Evolutionary conservation across 2,797 vertebrate species (phyloP).

Genomic region (Ciconia nigra): DNA sequence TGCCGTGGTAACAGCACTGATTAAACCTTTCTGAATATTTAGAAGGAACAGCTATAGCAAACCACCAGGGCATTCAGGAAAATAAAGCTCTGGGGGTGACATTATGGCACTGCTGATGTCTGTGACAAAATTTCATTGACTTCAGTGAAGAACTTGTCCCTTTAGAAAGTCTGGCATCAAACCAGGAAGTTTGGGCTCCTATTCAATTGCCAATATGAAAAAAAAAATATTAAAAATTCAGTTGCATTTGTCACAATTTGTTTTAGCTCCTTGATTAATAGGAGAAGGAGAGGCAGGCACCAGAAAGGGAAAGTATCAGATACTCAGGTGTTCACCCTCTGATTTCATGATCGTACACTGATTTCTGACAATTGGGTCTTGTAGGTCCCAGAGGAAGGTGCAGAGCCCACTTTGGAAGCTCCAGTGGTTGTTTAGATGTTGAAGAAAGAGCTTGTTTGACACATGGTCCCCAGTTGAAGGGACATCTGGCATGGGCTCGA

Average conservation of each 20-base stretch:
- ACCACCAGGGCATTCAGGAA: not conserved
- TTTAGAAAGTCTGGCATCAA: not conserved
- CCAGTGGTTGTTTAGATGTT: not conserved
- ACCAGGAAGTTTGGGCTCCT: not conserved
- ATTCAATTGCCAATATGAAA: not conserved
- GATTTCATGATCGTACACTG: not conserved
- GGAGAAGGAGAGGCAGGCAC: not conserved
- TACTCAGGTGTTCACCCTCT: not conserved
- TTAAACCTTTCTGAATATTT: not conserved
- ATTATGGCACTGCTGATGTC: not conserved
- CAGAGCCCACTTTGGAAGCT: not conserved
- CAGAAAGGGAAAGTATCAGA: not conserved
- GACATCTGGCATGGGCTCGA: not conserved
- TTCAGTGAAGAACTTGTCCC: not conserved
- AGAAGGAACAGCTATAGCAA: not conserved
- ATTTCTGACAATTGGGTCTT: not conserved
- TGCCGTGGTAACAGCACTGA: not conserved
- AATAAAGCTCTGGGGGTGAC: constrained; percentile 12
- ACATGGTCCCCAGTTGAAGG: not conserved
- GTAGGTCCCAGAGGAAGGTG: not conserved
- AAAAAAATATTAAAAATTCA: not conserved
- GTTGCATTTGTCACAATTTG: not conserved
- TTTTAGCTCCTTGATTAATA: not conserved
- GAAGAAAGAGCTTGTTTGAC: not conserved
- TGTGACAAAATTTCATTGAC: not conserved